A percentile compares a stretch with the other conserved stretches of the same genome.
These are phyloP conservation scores for Coenobita brevimanus DNA, from an alignment of 1,140 invertebrate genomes.

Conservation along the genomic window DNA sequence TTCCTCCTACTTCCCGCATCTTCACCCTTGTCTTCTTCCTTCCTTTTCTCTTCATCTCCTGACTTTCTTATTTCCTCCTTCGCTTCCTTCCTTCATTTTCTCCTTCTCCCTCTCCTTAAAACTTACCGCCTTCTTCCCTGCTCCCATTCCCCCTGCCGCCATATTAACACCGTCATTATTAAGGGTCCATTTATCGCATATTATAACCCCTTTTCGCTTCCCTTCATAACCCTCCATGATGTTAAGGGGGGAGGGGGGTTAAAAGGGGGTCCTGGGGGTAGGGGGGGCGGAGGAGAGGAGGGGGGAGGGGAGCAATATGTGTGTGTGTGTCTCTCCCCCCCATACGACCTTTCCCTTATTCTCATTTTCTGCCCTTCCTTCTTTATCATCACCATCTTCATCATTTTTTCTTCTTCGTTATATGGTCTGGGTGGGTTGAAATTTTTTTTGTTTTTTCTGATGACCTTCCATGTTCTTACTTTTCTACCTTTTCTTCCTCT, in stretches of 20 bases:
- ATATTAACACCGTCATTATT: slow-evolving; percentile 32
- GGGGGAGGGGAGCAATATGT: too few relatives aligned
- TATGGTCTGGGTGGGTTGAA: too few relatives aligned
- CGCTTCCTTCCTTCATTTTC: not conserved
- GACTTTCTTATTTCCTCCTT: not conserved
- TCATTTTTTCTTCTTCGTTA: too few relatives aligned
- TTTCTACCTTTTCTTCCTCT: too few relatives aligned
- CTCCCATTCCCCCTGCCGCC: not conserved
- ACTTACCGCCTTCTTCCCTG: not conserved
- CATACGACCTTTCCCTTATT: not conserved
- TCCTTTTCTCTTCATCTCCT: not conserved
- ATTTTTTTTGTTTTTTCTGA: too few relatives aligned
- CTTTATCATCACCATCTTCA: too few relatives aligned
- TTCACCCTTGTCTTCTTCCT: not conserved
- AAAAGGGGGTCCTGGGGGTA: too few relatives aligned
- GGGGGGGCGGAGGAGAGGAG: too few relatives aligned
- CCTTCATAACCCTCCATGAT: slow-evolving; percentile 22
- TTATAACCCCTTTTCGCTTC: slow-evolving; percentile 25
- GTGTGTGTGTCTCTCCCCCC: not conserved
- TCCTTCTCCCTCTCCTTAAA: slow-evolving; percentile 5
- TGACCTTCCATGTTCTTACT: too few relatives aligned
- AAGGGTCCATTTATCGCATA: slow-evolving; percentile 26
- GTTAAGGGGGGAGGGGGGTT: too few relatives aligned
- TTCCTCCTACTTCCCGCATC: not conserved
- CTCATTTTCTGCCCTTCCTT: not conserved